Evolutionary conservation across 2,113 vertebrate species (phyloP).

Genomic region (Leucopsar rothschildi): DNA sequence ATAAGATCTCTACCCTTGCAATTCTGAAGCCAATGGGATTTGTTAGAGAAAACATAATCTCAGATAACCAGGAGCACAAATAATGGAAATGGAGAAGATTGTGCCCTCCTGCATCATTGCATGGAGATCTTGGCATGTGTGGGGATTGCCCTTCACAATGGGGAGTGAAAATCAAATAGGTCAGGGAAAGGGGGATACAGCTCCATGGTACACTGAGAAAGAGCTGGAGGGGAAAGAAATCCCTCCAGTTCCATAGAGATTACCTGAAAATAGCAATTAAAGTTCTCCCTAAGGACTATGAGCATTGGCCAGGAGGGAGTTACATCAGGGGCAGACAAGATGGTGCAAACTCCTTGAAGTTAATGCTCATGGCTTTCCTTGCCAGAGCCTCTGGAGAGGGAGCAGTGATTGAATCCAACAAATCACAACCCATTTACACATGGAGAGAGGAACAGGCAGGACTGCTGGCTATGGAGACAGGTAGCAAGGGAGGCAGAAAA

Average conservation of each 20-base stretch:
- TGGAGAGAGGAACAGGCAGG: accelerated
- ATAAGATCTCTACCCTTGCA: background rate
- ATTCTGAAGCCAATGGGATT: background rate
- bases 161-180: background rate
- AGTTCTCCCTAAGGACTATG: background rate
- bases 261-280: background rate
- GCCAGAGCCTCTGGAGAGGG: background rate
- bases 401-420: background rate
- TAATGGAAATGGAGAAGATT: background rate
- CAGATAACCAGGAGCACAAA: background rate
- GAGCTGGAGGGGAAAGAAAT: background rate
- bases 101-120: accelerated
- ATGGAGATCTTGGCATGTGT: background rate
- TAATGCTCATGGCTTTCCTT: background rate
- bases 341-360: background rate
- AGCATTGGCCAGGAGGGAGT: background rate
- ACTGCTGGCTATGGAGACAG: background rate
- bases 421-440: background rate
- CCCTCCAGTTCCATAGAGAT: background rate
- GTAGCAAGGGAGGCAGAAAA: background rate
- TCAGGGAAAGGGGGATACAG: background rate
- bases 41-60: background rate
- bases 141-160: background rate
- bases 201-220: background rate
- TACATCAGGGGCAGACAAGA: background rate